Base-by-base conservation (phyloP, 2,797 vertebrate species). In the Urophycis tenuis region DNA sequence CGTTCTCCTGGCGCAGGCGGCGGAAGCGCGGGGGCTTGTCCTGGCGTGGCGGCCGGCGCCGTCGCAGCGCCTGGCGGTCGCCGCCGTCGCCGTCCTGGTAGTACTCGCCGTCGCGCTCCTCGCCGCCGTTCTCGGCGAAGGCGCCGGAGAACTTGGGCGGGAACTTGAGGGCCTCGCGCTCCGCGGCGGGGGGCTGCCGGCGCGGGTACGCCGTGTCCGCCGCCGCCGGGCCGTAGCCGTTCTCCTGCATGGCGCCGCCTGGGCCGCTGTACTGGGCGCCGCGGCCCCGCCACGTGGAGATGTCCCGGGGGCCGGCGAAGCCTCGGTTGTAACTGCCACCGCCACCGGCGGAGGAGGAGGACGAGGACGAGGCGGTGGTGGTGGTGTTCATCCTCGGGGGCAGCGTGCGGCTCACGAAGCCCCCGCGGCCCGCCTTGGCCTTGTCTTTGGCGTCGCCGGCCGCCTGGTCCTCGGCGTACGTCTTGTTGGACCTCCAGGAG, bases 21-120 rank as follows among this genome's bases (percentile, higher is more conserved):
- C 97, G 91, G 89, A 99, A 99, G 0, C 98, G 91, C 0, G 98
- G 98, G 0, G 98, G 97, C n/a, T 99, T 99, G 91, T 99, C 98
- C 79, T 99, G 98, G 41, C 97, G 96, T 0, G 96, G 98, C 0
- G 97, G 97, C 0, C 98, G 95, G 0, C 97, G 89, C 60, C 97
- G 92, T 72, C 97, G 91, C 85, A 98, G 92, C 0, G 94, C 95
- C 69, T 97, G 93, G 80, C 95, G 95, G 86, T 98, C 97, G 0
- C 92, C 89, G 79, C 93, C 95, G 64, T 97, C 97, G 0, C 88
- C 89, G 83, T 99, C 96, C 0, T 92, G 86, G 17, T 90, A 92
- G 7, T 93, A 96, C 41, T 97, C 96, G 9, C 91, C 92, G 76
- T 96, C 96, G 75, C 91, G 85, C 17, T 97, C 97, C 0, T 98